Percentiles rank a stretch among this genome's conserved stretches.
phyloP scores from a whole-genome alignment of 2,113 vertebrate species.

The Lipotes vexillifer region DNA sequence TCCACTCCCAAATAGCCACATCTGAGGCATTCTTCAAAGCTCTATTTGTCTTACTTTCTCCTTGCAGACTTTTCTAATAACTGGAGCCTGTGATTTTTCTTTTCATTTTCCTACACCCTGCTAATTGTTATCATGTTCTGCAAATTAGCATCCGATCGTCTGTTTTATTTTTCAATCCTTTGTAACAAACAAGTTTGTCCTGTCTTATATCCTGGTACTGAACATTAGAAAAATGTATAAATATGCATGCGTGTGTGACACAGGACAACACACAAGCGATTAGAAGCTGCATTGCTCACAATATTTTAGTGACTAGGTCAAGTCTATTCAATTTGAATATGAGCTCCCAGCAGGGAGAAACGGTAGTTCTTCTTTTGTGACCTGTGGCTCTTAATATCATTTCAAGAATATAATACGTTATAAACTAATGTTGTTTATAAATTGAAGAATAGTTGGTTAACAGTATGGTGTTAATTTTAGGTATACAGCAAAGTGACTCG shows the following conservation, averaged over 20 bases:
- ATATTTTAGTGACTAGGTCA: neutral
- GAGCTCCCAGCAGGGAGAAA: neutral
- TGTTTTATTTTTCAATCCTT: neutral
- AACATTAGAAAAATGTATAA: neutral
- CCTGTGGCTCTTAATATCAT: neutral
- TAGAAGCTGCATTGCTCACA: neutral
- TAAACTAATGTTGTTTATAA: neutral
- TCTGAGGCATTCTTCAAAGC: neutral
- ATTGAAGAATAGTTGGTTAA: neutral
- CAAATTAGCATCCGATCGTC: neutral
- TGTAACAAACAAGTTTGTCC: neutral
- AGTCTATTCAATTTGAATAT: neutral
- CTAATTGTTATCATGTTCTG: too few relatives aligned
- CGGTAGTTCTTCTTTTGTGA: neutral
- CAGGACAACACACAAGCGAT: neutral
- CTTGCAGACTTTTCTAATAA: neutral
- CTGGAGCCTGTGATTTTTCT: neutral
- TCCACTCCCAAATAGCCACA: neutral
- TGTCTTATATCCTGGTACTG: neutral
- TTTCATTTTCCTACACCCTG: neutral
- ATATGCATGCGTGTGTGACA: rapidly evolving
- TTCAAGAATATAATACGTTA: neutral
- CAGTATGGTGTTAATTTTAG: neutral
- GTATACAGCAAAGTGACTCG: neutral
- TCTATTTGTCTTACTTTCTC: neutral